Conservation (phyloP, 1,140 invertebrate species). For the Anthonomus grandis region DNA sequence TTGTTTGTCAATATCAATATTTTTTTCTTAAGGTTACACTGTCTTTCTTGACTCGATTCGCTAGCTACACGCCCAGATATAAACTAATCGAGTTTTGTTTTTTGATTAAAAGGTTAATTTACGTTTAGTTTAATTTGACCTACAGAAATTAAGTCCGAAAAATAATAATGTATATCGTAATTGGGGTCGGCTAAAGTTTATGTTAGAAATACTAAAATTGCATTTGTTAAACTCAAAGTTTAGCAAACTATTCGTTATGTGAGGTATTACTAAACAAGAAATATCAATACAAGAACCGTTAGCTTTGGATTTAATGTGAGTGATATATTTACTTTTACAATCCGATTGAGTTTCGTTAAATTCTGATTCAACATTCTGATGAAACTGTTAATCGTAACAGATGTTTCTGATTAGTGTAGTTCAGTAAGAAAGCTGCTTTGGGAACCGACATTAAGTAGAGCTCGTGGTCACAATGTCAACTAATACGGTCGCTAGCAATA, state of each 20-base stretch:
- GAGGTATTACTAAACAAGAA: conserved; percentile 10
- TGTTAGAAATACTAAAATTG: conserved; percentile 2
- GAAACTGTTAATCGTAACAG: no score
- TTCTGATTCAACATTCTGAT: no score
- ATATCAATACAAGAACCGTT: neutral
- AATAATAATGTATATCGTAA: conserved; percentile 24
- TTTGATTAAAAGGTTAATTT: conserved; percentile 25
- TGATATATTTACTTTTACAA: no score
- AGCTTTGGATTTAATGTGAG: no score
- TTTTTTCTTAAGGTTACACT: no score
- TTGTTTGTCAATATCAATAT: neutral
- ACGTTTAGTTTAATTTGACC: conserved; percentile 13
- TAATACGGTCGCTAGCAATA: neutral
- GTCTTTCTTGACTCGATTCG: no score
- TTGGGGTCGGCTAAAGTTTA: no score
- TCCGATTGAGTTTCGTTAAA: no score
- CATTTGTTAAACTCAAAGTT: neutral
- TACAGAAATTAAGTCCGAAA: conserved; percentile 27
- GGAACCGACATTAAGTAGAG: neutral
- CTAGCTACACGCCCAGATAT: neutral
- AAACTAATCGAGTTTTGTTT: conserved; percentile 38
- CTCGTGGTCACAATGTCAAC: neutral
- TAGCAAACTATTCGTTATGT: no score
- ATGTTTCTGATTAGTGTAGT: no score
- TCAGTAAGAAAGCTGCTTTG: neutral